phyloP scores from a whole-genome alignment of 2,113 vertebrate species.

The Alligator sinensis region DNA sequence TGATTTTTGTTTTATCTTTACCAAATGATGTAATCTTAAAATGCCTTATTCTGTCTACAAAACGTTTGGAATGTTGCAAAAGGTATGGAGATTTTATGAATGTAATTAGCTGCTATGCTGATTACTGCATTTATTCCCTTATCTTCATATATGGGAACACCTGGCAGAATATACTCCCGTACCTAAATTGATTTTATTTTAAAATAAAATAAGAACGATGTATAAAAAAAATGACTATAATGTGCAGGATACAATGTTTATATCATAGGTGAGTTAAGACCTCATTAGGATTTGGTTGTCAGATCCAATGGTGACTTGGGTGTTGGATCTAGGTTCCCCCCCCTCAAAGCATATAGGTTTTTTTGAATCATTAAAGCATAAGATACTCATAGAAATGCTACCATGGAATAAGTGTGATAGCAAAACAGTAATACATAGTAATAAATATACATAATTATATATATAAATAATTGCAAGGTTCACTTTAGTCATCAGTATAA shows the following conservation, averaged over 20 bases:
- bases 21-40: constrained; percentile 44
- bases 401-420: constrained; percentile 55
- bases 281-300: constrained; percentile 66
- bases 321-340: constrained; percentile 60
- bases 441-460: constrained; percentile 72
- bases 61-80: constrained; percentile 43
- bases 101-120: constrained; percentile 60
- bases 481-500: constrained; percentile 74
- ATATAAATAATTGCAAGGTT: constrained; percentile 71
- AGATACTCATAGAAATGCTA: constrained; percentile 25
- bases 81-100: constrained; percentile 35
- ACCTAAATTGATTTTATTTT: constrained; percentile 56
- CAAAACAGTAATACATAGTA: constrained; percentile 71
- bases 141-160: constrained; percentile 73
- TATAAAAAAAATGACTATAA: constrained; percentile 39
- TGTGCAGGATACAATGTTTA: constrained; percentile 59
- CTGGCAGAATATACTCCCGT: constrained; percentile 38
- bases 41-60: constrained; percentile 28
- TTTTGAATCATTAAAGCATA: constrained; percentile 70
- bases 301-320: constrained; percentile 71
- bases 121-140: constrained; percentile 53
- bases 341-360: constrained; percentile 70
- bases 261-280: constrained; percentile 66
- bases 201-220: constrained; percentile 63
- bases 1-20: constrained; percentile 66